Evolutionary conservation across 2,888 invertebrate genomes (phyloP), one percentile per base, ranked within the genome.

Genomic region (Diachrysia chrysitis): DNA sequence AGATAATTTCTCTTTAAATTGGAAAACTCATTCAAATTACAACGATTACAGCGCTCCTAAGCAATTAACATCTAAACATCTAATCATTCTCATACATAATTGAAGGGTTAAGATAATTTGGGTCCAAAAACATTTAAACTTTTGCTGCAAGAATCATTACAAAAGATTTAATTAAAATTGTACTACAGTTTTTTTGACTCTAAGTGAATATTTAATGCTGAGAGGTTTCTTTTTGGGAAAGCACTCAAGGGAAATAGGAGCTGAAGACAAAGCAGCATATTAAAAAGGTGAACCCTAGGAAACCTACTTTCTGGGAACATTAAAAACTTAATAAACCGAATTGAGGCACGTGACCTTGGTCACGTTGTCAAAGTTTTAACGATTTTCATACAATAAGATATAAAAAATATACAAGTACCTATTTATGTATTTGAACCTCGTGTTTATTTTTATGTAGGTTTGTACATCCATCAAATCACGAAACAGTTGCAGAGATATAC

Each of bases 171-270:
- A 73, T 69, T 63, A 58, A 64, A 59, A 58, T 32, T 17, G 42
- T 25, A 37, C 23, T 57, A 63, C 29, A 51, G 10, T 16, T 64
- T 42, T 23, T 23, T n/a, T 23, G 58, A 21, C 19, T 51, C 23
- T 48, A 9, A 25, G 62, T 51, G n/a, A 63, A 69, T 63, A 61
- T 61, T 60, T 19, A 51, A 51, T 51, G 48, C 21, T 21, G 21
- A 51, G 48, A 51, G 48, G 19, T 10, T 51, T 55, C 21, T 59
- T 59, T 25, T n/a, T 51, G 56, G 32, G 35, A 58, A 54, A 29
- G 12, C 16, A 42, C 71, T 55, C 51, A 0, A 2, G 79, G 62
- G 64, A 71, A 71, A 77, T 79, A 57, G 16, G 17, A 37, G 3
- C 29, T 51, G 51, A 17, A 58, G 58, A 66, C 19, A 46, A 48